Evolutionary conservation across 1,140 invertebrate genomes (phyloP).

Genomic region (Phymorhynchus buccinoides): DNA sequence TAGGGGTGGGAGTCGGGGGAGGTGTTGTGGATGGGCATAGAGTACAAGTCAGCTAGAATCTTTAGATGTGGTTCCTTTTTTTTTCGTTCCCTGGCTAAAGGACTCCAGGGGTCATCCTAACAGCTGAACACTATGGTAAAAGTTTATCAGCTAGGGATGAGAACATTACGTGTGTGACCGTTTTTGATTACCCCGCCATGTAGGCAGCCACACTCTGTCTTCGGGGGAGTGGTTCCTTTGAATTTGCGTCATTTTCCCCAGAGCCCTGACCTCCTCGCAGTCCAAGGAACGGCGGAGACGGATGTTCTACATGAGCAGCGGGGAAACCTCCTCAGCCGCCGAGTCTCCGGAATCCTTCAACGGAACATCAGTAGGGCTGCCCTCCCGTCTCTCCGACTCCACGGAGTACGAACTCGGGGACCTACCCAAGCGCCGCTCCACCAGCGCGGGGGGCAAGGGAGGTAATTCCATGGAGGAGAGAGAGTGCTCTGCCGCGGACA

Average conservation of each 20-base stretch:
- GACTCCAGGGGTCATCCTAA: too few relatives aligned
- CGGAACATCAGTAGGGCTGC: constrained; percentile 16
- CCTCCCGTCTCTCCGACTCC: constrained; percentile 13
- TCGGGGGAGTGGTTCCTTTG: too few relatives aligned
- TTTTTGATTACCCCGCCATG: too few relatives aligned
- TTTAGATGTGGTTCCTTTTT: not conserved
- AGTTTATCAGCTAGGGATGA: too few relatives aligned
- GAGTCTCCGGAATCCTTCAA: constrained; percentile 56
- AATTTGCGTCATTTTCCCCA: too few relatives aligned
- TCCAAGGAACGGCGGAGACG: constrained; percentile 39
- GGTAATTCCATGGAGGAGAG: constrained; percentile 2
- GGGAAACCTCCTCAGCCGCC: constrained; percentile 60
- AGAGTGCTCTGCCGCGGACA: constrained; percentile 40
- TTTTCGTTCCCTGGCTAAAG: too few relatives aligned
- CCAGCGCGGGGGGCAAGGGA: constrained; percentile 29
- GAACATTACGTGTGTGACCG: too few relatives aligned
- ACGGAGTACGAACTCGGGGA: constrained; percentile 49
- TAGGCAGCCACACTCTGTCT: too few relatives aligned
- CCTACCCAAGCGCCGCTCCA: constrained; percentile 28
- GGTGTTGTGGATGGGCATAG: too few relatives aligned
- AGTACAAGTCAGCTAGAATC: too few relatives aligned
- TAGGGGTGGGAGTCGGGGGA: too few relatives aligned
- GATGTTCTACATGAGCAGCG: constrained; percentile 66
- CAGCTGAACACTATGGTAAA: too few relatives aligned
- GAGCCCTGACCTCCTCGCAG: not conserved